Evolutionary conservation across 1,140 invertebrate genomes (phyloP).

Genomic region (Caerostris extrusa): DNA sequence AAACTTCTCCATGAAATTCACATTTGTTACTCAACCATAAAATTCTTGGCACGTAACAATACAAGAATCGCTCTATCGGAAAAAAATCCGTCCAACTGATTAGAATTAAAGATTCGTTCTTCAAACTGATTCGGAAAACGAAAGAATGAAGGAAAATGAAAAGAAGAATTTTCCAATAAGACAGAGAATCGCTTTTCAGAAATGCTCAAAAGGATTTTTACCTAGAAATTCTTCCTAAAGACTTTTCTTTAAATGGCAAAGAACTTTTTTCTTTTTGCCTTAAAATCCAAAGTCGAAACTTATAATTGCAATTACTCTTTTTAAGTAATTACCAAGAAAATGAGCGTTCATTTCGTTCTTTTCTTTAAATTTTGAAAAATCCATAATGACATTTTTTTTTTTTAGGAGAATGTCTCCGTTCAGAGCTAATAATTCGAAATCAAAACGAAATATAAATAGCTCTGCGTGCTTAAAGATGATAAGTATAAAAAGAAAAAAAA

Average conservation of each 20-base stretch:
- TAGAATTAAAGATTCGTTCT: slow-evolving; percentile 15
- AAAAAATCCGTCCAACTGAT: background rate
- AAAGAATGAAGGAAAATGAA: background rate
- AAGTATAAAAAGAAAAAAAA: no score
- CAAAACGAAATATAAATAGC: background rate
- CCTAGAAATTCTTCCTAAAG: background rate
- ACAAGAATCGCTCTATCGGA: background rate
- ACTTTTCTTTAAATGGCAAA: background rate
- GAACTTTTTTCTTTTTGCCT: background rate
- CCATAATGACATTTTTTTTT: background rate
- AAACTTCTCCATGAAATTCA: no score
- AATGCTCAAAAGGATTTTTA: background rate
- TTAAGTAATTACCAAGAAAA: background rate
- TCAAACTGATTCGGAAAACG: background rate
- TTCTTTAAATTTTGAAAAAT: background rate
- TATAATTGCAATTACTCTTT: background rate
- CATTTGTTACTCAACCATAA: background rate
- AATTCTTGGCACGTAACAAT: background rate
- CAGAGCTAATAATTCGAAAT: background rate
- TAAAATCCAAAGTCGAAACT: background rate
- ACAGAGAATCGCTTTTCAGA: background rate
- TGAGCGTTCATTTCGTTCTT: background rate
- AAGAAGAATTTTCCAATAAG: background rate
- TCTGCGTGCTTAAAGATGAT: no score
- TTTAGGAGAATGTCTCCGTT: background rate